Percentiles rank a stretch among this genome's conserved stretches.
These are phyloP conservation scores for Brassicogethes aeneus DNA, from an alignment of 2,888 invertebrate species.

Conservation along the genomic window DNA sequence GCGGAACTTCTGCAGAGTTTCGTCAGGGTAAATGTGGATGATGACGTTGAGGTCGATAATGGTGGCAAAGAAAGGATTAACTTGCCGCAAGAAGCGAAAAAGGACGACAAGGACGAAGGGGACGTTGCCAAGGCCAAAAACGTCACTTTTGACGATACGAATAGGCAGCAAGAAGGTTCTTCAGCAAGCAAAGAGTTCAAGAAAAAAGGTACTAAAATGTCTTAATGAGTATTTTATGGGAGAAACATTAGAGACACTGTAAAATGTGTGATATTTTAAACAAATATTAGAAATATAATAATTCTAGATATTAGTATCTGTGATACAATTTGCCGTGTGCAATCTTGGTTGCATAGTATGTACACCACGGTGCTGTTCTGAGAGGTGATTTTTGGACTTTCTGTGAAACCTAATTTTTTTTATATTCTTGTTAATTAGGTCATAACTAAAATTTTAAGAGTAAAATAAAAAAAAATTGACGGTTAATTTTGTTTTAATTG, in stretches of 20 bases:
- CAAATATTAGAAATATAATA: too few relatives aligned
- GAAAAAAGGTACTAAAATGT: conserved; percentile 14
- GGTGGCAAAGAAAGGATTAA: not conserved
- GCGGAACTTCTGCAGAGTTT: conserved; percentile 74
- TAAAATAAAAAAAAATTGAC: too few relatives aligned
- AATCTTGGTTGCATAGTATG: too few relatives aligned
- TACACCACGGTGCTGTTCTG: too few relatives aligned
- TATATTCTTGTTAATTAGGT: too few relatives aligned
- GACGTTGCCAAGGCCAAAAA: conserved; percentile 11
- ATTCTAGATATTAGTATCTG: too few relatives aligned
- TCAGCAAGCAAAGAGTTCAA: conserved; percentile 27
- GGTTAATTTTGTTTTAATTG: too few relatives aligned
- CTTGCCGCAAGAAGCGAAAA: conserved; percentile 12
- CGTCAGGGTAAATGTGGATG: conserved; percentile 57
- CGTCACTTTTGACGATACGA: conserved; percentile 20
- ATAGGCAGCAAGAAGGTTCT: conserved; percentile 17
- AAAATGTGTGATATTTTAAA: too few relatives aligned
- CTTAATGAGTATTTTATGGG: conserved; percentile 2
- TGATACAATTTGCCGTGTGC: too few relatives aligned
- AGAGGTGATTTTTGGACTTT: too few relatives aligned
- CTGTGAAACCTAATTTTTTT: too few relatives aligned
- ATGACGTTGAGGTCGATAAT: conserved; percentile 38
- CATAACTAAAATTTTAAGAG: too few relatives aligned
- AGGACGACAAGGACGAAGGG: conserved; percentile 11
- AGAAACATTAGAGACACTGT: conserved; percentile 2